These are phyloP conservation scores for Xenops minutus DNA, from an alignment of 2,797 vertebrate genomes.

Conservation along the genomic window DNA sequence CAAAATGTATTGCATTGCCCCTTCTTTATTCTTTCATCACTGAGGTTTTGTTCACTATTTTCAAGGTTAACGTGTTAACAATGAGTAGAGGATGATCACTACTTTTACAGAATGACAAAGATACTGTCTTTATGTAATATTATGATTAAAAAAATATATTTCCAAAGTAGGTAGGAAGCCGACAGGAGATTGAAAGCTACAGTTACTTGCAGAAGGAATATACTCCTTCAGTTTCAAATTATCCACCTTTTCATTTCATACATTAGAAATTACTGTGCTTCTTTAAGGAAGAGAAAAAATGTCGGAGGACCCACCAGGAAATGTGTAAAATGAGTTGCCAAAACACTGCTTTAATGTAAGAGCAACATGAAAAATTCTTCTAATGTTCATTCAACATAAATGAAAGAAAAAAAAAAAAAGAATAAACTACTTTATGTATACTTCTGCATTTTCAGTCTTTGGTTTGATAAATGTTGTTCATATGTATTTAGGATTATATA, in stretches of 20 bases:
- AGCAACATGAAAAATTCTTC: not conserved
- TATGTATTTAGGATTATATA: not conserved
- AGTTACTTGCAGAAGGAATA: not conserved
- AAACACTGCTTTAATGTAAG: not conserved
- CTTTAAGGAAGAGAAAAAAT: not conserved
- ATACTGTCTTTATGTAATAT: not conserved
- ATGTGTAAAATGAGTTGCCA: not conserved
- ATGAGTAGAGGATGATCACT: not conserved
- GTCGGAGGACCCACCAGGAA: not conserved
- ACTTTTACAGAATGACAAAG: not conserved
- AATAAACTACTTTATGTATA: not conserved
- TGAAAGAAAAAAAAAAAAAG: not conserved
- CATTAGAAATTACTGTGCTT: not conserved
- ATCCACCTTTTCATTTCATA: not conserved
- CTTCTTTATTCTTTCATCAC: not conserved
- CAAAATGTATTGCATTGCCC: not conserved
- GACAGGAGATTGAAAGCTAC: not conserved
- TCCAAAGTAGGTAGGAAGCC: not conserved
- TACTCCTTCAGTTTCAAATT: not conserved
- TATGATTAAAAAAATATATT: not conserved
- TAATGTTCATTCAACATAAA: not conserved
- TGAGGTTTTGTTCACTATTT: not conserved
- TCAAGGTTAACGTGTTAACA: not conserved
- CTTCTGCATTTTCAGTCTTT: not conserved
- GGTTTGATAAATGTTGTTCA: not conserved